These are phyloP conservation scores for Axis porcinus DNA, from an alignment of 2,113 vertebrate species.

Conservation along the genomic window DNA sequence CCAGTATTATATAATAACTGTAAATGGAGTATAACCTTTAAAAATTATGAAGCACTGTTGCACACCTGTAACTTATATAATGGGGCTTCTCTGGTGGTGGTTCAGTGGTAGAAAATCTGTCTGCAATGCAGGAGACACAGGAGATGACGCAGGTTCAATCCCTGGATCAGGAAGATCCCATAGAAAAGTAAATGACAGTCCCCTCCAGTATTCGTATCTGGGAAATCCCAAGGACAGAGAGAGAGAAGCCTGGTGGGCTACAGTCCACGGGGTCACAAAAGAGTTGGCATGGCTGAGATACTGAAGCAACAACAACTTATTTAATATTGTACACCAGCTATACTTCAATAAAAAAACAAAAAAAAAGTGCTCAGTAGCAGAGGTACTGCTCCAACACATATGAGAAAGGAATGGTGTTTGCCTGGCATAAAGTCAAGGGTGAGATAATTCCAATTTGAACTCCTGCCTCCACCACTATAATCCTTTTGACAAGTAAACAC, in stretches of 20 bases:
- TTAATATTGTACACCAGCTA: background rate
- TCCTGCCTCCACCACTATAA: background rate
- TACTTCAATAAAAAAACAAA: background rate
- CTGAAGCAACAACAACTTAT: background rate
- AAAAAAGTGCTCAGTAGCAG: background rate
- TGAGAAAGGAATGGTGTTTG: background rate
- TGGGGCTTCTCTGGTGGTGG: background rate
- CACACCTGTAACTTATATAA: background rate
- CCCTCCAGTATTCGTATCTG: background rate
- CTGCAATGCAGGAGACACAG: background rate
- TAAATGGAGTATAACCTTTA: background rate
- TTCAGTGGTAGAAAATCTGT: background rate
- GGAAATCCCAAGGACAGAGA: background rate
- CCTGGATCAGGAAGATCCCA: background rate
- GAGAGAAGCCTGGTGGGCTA: background rate
- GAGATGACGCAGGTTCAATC: background rate
- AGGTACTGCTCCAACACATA: background rate
- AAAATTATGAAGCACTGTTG: background rate
- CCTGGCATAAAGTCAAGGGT: background rate
- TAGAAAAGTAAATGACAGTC: background rate
- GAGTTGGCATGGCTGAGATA: background rate
- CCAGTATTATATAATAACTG: background rate
- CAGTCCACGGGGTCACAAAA: background rate
- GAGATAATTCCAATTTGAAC: background rate
- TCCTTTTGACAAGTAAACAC: background rate